Percentiles rank a stretch among this genome's conserved stretches.
Evolutionary conservation across 1,140 invertebrate species (phyloP).

Genomic region (Pteromalus puparum): DNA sequence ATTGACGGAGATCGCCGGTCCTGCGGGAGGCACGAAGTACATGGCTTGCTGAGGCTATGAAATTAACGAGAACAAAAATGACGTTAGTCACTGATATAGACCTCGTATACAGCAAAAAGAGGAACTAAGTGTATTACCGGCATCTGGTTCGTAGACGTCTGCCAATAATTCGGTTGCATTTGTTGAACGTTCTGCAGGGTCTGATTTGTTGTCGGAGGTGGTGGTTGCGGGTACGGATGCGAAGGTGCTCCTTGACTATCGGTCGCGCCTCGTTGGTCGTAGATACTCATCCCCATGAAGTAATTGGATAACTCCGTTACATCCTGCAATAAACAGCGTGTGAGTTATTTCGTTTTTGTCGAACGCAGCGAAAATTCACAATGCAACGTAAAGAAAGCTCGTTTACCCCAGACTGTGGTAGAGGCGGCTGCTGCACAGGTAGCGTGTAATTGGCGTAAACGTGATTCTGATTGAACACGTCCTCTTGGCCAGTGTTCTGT

Average conservation of each 20-base stretch:
- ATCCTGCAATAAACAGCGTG: slow-evolving; percentile 57
- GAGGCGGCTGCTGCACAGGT: slow-evolving; percentile 67
- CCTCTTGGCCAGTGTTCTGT: slow-evolving; percentile 61
- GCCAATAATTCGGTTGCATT: slow-evolving; percentile 71
- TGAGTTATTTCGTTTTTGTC: neutral
- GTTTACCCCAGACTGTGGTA: slow-evolving; percentile 62
- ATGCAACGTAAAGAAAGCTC: neutral
- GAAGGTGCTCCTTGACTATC: slow-evolving; percentile 66
- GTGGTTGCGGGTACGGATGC: slow-evolving; percentile 66
- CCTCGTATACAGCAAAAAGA: neutral
- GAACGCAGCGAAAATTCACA: too few relatives aligned
- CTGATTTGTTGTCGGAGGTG: slow-evolving; percentile 62
- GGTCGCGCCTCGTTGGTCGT: slow-evolving; percentile 66
- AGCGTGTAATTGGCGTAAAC: slow-evolving; percentile 70
- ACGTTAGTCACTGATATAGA: too few relatives aligned
- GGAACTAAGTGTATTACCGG: slow-evolving; percentile 56
- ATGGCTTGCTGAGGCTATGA: slow-evolving; percentile 69
- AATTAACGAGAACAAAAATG: neutral
- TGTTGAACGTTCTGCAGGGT: slow-evolving; percentile 62
- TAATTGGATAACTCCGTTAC: slow-evolving; percentile 70
- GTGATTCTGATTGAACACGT: slow-evolving; percentile 68
- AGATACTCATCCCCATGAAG: slow-evolving; percentile 73
- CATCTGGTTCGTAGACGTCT: slow-evolving; percentile 68
- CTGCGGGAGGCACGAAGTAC: slow-evolving; percentile 71
- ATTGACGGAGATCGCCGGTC: slow-evolving; percentile 64